phyloP scores from a whole-genome alignment of 2,888 invertebrate genomes.

The Neoascia interrupta region DNA sequence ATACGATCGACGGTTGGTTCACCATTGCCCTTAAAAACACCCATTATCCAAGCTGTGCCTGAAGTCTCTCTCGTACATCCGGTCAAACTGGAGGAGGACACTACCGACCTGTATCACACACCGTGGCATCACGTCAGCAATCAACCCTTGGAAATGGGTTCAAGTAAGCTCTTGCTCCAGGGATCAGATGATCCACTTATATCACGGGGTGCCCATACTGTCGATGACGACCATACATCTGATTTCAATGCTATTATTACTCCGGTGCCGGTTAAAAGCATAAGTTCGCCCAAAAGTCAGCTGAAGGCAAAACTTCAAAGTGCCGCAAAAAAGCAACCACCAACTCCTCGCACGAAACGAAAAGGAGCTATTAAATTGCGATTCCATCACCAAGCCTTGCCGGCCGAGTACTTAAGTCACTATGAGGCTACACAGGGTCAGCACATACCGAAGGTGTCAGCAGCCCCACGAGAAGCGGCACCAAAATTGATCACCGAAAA shows the following conservation, averaged over 20 bases:
- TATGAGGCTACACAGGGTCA: slow-evolving; percentile 87
- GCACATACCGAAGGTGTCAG: slow-evolving; percentile 76
- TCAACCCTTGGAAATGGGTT: slow-evolving; percentile 64
- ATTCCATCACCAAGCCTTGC: slow-evolving; percentile 89
- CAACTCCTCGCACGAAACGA: slow-evolving; percentile 52
- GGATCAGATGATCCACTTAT: slow-evolving; percentile 79
- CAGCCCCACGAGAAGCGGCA: slow-evolving; percentile 75
- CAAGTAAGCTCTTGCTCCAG: slow-evolving; percentile 75
- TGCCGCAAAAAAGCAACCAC: slow-evolving; percentile 43
- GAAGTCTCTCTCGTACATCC: slow-evolving; percentile 39
- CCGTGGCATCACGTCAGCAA: slow-evolving; percentile 59
- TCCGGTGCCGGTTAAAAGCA: slow-evolving; percentile 66
- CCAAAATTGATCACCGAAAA: slow-evolving; percentile 79
- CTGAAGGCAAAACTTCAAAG: slow-evolving; percentile 74
- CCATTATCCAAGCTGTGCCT: slow-evolving; percentile 42
- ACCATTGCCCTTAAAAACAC: slow-evolving; percentile 54
- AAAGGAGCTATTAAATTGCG: slow-evolving; percentile 86
- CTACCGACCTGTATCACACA: slow-evolving; percentile 43
- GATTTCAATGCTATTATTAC: slow-evolving; percentile 74
- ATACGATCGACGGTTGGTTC: slow-evolving; percentile 70
- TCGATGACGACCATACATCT: slow-evolving; percentile 75
- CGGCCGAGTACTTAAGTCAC: slow-evolving; percentile 88
- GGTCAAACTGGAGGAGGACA: slow-evolving; percentile 51
- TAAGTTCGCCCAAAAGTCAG: slow-evolving; percentile 70
- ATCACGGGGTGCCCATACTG: slow-evolving; percentile 77